Evolutionary conservation across 2,888 invertebrate genomes (phyloP).

Genomic region (Oscheius sp.): DNA sequence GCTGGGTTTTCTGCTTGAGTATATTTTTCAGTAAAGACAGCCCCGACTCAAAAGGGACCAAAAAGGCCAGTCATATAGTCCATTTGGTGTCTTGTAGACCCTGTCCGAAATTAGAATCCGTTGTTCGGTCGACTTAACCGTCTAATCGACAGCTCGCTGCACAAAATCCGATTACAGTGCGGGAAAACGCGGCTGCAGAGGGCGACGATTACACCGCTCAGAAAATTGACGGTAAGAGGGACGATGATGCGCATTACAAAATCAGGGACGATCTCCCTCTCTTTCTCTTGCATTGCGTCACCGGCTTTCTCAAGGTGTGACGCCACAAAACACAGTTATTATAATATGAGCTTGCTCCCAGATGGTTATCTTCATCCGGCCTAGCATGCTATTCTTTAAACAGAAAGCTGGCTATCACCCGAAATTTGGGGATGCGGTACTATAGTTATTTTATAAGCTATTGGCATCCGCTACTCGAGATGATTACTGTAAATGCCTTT

Average conservation of each 20-base stretch:
- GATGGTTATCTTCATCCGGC: background rate
- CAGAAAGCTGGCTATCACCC: background rate
- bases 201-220: conserved; percentile 30
- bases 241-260: conserved; percentile 17
- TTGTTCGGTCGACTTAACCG: conserved; percentile 34
- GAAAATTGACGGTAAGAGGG: background rate
- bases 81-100: background rate
- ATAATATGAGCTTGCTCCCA: conserved; percentile 18
- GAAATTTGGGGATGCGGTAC: too few relatives aligned
- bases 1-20: conserved; percentile 24
- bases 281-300: conserved; percentile 11
- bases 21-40: conserved; percentile 28
- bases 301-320: conserved; percentile 25
- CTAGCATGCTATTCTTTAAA: background rate
- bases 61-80: conserved; percentile 1
- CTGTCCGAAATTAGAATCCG: conserved; percentile 33
- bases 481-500: too few relatives aligned
- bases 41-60: background rate
- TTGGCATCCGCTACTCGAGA: too few relatives aligned
- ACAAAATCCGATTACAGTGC: conserved; percentile 34
- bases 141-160: conserved; percentile 38
- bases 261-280: conserved; percentile 15
- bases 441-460: too few relatives aligned
- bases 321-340: conserved; percentile 26
- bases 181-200: conserved; percentile 31